Evolutionary conservation across 2,888 invertebrate genomes (phyloP), one percentile per base, ranked within the genome.

Genomic region (Rhamnusium bicolor): DNA sequence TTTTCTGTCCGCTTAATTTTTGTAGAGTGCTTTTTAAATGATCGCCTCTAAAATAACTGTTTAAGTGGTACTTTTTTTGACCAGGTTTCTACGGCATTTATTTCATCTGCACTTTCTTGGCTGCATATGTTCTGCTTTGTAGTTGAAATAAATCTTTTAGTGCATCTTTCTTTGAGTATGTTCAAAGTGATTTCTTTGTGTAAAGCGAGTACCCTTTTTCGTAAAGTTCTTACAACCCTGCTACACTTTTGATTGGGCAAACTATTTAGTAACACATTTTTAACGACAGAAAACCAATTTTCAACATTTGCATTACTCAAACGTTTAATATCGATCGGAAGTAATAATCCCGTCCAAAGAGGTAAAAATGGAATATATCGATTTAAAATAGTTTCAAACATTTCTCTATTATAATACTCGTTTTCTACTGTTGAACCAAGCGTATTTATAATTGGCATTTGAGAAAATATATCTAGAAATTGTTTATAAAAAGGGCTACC

Each of bases 241-340:
- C 46, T 56, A 14, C 58, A 67, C 54, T 56, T 67, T 56, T 67
- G 67, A 46, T 67, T 56, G 29, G 67, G 47, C 19, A n/a, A 46
- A 16, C 29, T 16, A 47, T 58, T 68, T 2, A 47, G 14, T 14
- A 68, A 12, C 21, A 16, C n/a, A 27, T 60, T 60, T 58, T 58
- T 21, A 5, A 68, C 60, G 7, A 46, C 21, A n/a, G 46, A 19
- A 54, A 68, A 58, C 68, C 60, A 68, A 27, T 68, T 47, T 29
- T 68, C 60, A 12, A 68, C 8, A 32, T 32, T 32, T 1, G 32
- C 32, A 8, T 32, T 32, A 32, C 32, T 32, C 5, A 32, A 4
- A 8, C 8, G 32, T 4, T 32, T 32, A 32, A 32, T 32, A 1
- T 32, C 32, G 1, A 8, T 32, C 1, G 32, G 24, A 24, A 32